Percentiles rank a stretch among this genome's conserved stretches.
phyloP scores from a whole-genome alignment of 2,797 vertebrate species.

The Tympanoctomys barrerae region DNA sequence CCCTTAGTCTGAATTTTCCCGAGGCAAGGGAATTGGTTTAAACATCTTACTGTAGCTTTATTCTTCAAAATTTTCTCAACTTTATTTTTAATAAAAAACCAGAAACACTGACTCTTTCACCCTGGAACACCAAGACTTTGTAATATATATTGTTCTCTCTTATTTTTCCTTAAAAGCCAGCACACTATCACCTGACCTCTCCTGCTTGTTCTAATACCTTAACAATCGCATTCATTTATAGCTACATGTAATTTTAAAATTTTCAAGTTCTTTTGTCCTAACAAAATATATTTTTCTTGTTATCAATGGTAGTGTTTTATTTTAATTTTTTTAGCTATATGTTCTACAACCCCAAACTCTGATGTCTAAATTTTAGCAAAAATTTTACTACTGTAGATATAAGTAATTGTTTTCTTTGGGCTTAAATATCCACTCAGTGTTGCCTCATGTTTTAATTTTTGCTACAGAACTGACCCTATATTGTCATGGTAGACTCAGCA shows the following conservation, averaged over 20 bases:
- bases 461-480: neutral
- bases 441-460: neutral
- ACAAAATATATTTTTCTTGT: neutral
- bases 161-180: neutral
- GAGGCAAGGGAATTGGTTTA: neutral
- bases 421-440: neutral
- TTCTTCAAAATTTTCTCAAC: neutral
- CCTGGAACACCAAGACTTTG: neutral
- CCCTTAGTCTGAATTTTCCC: neutral
- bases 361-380: neutral
- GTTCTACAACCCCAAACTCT: neutral
- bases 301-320: neutral
- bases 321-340: neutral
- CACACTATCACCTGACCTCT: neutral
- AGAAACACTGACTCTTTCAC: constrained; percentile 1
- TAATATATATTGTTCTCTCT: neutral
- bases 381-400: neutral
- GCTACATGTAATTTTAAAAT: neutral
- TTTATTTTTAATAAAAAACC: neutral
- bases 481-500: neutral
- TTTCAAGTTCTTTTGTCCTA: neutral
- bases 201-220: neutral
- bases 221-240: neutral
- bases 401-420: neutral
- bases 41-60: neutral